Evolutionary conservation across 1,140 invertebrate species (phyloP).

Genomic region (Maniola jurtina): DNA sequence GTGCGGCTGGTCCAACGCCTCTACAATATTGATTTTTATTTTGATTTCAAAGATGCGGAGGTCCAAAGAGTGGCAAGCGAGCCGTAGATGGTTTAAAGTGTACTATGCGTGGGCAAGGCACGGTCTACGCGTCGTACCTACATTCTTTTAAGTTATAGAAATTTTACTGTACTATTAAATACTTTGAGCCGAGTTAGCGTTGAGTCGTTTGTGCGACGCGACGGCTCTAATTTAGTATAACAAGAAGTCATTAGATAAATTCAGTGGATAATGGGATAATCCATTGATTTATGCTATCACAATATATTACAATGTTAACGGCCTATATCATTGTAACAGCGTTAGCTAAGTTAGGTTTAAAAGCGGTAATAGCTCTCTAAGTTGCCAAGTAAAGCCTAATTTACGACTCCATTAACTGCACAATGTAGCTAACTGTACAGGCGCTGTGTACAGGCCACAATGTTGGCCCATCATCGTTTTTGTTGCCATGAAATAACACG

Average conservation of each 20-base stretch:
- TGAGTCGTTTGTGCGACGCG: too few species aligned
- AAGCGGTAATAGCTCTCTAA: slow-evolving; percentile 31
- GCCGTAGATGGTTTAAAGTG: too few species aligned
- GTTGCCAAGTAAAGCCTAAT: slow-evolving; percentile 31
- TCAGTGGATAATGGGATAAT: background rate
- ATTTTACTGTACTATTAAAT: too few species aligned
- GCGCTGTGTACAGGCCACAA: slow-evolving; percentile 12
- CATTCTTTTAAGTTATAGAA: too few species aligned
- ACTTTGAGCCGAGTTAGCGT: too few species aligned
- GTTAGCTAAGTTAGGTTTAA: slow-evolving; percentile 27
- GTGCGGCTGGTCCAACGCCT: too few species aligned
- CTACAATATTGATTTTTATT: too few species aligned
- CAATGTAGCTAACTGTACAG: slow-evolving; percentile 8
- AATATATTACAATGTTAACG: slow-evolving; percentile 13
- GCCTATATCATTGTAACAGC: slow-evolving; percentile 11
- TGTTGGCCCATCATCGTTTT: slow-evolving; percentile 23
- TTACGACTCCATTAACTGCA: slow-evolving; percentile 26
- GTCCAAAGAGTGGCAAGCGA: too few species aligned
- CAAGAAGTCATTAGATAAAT: background rate
- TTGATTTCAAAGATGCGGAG: too few species aligned
- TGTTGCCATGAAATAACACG: slow-evolving; percentile 17
- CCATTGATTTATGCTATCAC: slow-evolving; percentile 4
- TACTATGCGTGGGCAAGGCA: too few species aligned
- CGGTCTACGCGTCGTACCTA: too few species aligned
- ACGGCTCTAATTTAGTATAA: background rate